Conservation (phyloP, 2,113 vertebrate genomes). For the Enhydra lutris region DNA sequence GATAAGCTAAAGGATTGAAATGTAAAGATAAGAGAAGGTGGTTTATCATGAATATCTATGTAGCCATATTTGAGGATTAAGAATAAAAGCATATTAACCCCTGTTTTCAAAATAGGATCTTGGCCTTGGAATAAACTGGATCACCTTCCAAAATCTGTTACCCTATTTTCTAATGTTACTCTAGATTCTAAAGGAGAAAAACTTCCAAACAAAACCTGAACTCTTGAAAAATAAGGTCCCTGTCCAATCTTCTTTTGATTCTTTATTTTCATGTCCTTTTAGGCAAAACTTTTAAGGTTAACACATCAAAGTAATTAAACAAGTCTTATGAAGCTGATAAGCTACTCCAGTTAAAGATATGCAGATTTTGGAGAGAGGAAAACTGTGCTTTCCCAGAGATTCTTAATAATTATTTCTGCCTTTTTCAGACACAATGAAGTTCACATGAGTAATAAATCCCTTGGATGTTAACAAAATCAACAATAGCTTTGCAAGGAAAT, state of each 20-base stretch:
- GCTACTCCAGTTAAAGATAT: not conserved
- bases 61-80: not conserved
- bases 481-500: not conserved
- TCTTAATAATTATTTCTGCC: not conserved
- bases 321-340: not conserved
- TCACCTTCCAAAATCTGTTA: not conserved
- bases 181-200: not conserved
- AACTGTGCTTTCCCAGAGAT: not conserved
- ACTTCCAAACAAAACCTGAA: not conserved
- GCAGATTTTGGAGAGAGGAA: not conserved
- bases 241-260: not conserved
- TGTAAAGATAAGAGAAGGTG: not conserved
- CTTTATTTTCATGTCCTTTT: not conserved
- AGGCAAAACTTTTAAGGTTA: not conserved
- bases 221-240: not conserved
- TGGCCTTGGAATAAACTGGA: not conserved
- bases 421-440: not conserved
- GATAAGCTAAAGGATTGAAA: not conserved
- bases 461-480: not conserved
- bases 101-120: conserved; percentile 9
- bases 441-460: not conserved
- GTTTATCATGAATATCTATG: not conserved
- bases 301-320: not conserved
- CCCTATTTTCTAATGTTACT: not conserved
- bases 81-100: not conserved